phyloP scores from a whole-genome alignment of 2,113 vertebrate genomes.

The Mola mola region DNA sequence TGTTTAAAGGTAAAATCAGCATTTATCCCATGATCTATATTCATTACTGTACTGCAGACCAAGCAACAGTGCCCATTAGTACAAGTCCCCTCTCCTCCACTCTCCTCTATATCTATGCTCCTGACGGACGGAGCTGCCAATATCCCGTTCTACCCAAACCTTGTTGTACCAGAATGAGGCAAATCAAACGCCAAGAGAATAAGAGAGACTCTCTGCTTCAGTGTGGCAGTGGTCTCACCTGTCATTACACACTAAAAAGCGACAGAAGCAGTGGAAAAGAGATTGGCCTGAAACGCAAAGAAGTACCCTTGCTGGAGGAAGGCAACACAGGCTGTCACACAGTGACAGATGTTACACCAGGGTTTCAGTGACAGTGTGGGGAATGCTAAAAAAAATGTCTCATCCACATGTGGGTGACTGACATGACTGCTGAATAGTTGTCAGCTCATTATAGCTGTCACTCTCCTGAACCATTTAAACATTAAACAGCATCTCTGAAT shows the following conservation, averaged over 20 bases:
- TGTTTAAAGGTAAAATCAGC: constrained; percentile 20
- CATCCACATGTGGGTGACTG: constrained; percentile 46
- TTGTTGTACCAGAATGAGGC: constrained; percentile 22
- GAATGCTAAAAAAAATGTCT: constrained; percentile 53
- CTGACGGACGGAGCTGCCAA: constrained; percentile 6
- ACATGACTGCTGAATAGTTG: constrained; percentile 64
- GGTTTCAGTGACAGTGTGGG: constrained; percentile 33
- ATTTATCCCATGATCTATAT: constrained; percentile 42
- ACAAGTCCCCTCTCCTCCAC: background rate
- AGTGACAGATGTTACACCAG: constrained; percentile 35
- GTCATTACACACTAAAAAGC: constrained; percentile 36
- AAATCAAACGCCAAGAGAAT: constrained; percentile 10
- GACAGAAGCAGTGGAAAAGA: too few species aligned
- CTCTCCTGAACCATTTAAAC: constrained; percentile 53
- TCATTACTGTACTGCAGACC: constrained; percentile 36
- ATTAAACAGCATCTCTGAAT: constrained; percentile 52
- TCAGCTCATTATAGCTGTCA: constrained; percentile 57
- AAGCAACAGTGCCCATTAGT: constrained; percentile 11
- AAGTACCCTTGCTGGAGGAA: constrained; percentile 31
- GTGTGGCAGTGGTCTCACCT: constrained; percentile 45
- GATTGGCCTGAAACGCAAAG: constrained; percentile 42
- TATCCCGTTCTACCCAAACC: constrained; percentile 25
- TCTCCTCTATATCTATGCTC: constrained; percentile 1
- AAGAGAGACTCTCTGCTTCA: background rate
- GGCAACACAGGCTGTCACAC: constrained; percentile 10